These are phyloP conservation scores for Melitaea cinxia DNA, from an alignment of 1,140 invertebrate genomes.

Conservation along the genomic window DNA sequence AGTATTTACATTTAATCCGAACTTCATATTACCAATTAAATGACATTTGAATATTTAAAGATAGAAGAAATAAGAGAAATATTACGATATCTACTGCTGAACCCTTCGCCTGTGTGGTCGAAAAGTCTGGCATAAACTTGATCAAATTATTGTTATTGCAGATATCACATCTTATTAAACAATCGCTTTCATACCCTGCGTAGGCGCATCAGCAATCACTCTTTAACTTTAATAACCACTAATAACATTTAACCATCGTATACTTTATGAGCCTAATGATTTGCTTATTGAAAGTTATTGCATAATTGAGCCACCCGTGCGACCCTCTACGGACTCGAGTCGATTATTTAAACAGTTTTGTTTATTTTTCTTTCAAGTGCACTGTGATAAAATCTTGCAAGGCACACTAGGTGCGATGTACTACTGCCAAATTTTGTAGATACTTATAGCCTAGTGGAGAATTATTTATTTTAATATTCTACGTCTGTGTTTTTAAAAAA, in stretches of 20 bases:
- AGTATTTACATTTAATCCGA: no score
- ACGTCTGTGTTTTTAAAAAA: no score
- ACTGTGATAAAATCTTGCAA: no score
- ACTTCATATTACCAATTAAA: no score
- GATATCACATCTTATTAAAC: constrained; percentile 18
- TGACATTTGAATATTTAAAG: no score
- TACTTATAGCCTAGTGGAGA: no score
- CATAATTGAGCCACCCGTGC: constrained; percentile 77
- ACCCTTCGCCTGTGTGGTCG: not conserved
- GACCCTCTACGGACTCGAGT: constrained; percentile 54
- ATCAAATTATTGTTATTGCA: not conserved
- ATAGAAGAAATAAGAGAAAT: no score
- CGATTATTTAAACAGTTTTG: constrained; percentile 60
- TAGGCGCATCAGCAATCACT: constrained; percentile 31
- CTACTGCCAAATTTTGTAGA: no score
- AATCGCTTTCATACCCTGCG: constrained; percentile 24
- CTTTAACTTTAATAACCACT: constrained; percentile 35
- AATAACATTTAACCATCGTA: constrained; percentile 35
- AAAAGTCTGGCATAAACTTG: not conserved
- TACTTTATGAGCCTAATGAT: constrained; percentile 44
- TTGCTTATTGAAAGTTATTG: constrained; percentile 75
- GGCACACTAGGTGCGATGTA: no score
- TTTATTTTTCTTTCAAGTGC: constrained; percentile 76
- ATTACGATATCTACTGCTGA: not conserved
- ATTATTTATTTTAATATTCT: no score